These are phyloP conservation scores for Scaptomyza polygonia DNA, from an alignment of 2,888 invertebrate genomes.

Conservation along the genomic window DNA sequence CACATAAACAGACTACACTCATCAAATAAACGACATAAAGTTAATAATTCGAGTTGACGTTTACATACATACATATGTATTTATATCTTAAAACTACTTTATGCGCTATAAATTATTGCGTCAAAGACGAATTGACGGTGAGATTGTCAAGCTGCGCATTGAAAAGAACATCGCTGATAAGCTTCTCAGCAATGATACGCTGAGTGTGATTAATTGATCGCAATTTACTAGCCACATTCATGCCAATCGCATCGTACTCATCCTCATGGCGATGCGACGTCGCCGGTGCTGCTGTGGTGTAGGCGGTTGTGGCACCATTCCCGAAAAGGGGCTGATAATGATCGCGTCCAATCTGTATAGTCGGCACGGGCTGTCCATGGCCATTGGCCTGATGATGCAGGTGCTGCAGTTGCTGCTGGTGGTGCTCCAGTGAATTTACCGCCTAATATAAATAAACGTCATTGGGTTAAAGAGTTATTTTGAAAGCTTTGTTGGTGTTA, in stretches of 20 bases:
- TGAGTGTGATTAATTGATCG: conserved; percentile 82
- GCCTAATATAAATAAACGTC: conserved; percentile 59
- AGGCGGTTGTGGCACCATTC: conserved; percentile 68
- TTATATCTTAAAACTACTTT: conserved; percentile 6
- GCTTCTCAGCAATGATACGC: conserved; percentile 83
- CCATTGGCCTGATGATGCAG: conserved; percentile 78
- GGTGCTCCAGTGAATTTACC: conserved; percentile 82
- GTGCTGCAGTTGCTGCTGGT: conserved; percentile 82
- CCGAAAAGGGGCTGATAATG: conserved; percentile 82
- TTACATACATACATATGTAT: background rate
- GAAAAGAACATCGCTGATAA: conserved; percentile 83
- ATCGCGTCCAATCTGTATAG: conserved; percentile 83
- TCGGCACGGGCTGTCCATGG: conserved; percentile 78
- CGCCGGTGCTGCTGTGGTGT: conserved; percentile 70
- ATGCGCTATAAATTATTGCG: conserved; percentile 69
- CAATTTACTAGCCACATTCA: conserved; percentile 83
- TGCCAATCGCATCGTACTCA: conserved; percentile 83
- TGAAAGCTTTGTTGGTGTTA: background rate
- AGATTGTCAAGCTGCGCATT: conserved; percentile 83
- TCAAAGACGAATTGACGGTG: conserved; percentile 78
- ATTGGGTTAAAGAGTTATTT: too few species aligned
- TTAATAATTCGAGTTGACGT: background rate
- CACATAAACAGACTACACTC: conserved; percentile 26
- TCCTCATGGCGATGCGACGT: conserved; percentile 74
- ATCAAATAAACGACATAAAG: conserved; percentile 11